Evolutionary conservation across 1,140 invertebrate species (phyloP), one percentile per base, ranked within the genome.

Genomic region (Cataglyphis hispanica): DNA sequence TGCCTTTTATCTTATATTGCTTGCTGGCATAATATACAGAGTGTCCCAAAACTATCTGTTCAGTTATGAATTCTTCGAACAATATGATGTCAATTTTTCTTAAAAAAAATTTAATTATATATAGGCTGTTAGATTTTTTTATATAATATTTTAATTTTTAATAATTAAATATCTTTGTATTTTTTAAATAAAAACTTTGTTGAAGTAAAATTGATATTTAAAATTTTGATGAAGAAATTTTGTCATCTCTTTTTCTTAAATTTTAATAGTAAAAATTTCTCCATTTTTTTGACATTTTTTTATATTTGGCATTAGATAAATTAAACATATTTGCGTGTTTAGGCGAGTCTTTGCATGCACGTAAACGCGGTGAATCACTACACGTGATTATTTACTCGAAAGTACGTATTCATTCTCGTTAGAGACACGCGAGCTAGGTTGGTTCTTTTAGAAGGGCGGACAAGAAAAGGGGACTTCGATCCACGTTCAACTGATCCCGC

Each of bases 401-500:
- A 74, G 1, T 70, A 75, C 22, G 27, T 84, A 67, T 78, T 87
- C 37, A 74, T 72, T 87, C 53, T 25, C 16, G 60, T 22, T 56
- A 76, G 76, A 81, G 40, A 74, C 80, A 80, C 72, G 85, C 78
- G 75, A 90, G 85, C 75, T 37, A 13, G 40, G 19, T 58, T 40
- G 67, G 69, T 27, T 72, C n/a, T 46, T 50, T 50, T 66, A 80
- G 46, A 72, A 76, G 58, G 80, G 67, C 58, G 84, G 60, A 66
- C 56, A 86, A 78, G 80, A 70, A 88, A 84, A 75, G 74, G 80
- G 84, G 63, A 81, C 72, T 78, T 61, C 61, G 89, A 85, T 89
- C 72, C 85, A 75, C 87, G 90, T 86, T 86, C 77, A 89, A 89
- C 69, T 88, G 89, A 92, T 86, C 90, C 80, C n/a, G 22, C 87